These are phyloP conservation scores for Drosophila melanogaster DNA, from an alignment of 1,140 invertebrate species.

Conservation along the genomic window DNA sequence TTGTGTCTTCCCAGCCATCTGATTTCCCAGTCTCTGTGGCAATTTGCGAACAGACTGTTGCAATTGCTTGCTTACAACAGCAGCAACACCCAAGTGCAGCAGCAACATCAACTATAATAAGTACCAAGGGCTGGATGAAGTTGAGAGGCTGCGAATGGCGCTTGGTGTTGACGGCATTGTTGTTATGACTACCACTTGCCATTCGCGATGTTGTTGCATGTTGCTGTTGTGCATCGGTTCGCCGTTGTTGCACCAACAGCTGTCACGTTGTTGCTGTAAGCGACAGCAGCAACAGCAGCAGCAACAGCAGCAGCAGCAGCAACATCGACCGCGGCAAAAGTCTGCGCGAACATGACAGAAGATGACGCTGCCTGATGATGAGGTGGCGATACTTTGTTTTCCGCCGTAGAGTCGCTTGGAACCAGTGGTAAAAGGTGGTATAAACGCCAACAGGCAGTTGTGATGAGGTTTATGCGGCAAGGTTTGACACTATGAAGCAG, in stretches of 20 bases:
- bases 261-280: slow-evolving; percentile 44
- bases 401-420: background rate
- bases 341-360: slow-evolving; percentile 58
- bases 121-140: slow-evolving; percentile 26
- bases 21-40: slow-evolving; percentile 37
- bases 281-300: slow-evolving; percentile 7
- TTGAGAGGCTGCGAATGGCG: slow-evolving; percentile 54
- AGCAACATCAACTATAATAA: slow-evolving; percentile 10
- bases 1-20: slow-evolving; percentile 9
- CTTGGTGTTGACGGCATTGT: slow-evolving; percentile 57
- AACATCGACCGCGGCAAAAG: slow-evolving; percentile 49
- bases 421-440: slow-evolving; percentile 12
- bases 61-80: slow-evolving; percentile 49
- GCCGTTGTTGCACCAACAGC: slow-evolving; percentile 51
- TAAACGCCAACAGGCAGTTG: background rate
- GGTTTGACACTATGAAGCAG: background rate
- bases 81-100: slow-evolving; percentile 22
- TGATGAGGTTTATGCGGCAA: slow-evolving; percentile 20
- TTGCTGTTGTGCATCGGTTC: slow-evolving; percentile 44
- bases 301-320: slow-evolving; percentile 15
- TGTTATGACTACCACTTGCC: slow-evolving; percentile 63
- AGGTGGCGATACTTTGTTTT: slow-evolving; percentile 42
- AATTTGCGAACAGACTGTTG: slow-evolving; percentile 52
- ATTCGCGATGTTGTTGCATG: slow-evolving; percentile 43
- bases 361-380: slow-evolving; percentile 50